phyloP scores from a whole-genome alignment of 1,140 invertebrate genomes.

The Aethina tumida region DNA sequence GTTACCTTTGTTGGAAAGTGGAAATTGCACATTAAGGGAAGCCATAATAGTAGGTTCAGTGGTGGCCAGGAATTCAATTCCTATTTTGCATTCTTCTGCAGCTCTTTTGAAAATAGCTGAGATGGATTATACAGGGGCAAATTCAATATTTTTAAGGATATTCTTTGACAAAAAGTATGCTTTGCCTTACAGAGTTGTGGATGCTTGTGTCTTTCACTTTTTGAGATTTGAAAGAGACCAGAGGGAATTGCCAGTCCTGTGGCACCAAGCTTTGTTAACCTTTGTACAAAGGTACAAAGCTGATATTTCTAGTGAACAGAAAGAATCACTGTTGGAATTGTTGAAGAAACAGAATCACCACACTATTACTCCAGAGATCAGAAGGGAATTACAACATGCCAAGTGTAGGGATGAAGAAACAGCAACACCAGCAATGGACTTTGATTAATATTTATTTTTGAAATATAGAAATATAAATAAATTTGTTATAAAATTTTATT shows the following conservation, averaged over 20 bases:
- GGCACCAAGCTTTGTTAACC: constrained; percentile 91
- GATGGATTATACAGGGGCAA: constrained; percentile 97
- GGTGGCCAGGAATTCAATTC: constrained; percentile 83
- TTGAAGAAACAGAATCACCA: constrained; percentile 68
- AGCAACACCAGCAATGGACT: constrained; percentile 26
- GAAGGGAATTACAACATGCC: constrained; percentile 73
- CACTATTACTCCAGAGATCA: constrained; percentile 74
- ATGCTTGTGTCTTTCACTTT: constrained; percentile 95
- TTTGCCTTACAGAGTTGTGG: constrained; percentile 88
- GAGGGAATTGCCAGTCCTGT: constrained; percentile 83
- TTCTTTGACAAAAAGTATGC: constrained; percentile 98
- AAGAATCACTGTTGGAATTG: constrained; percentile 72
- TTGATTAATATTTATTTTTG: constrained; percentile 15
- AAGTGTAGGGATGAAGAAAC: constrained; percentile 69
- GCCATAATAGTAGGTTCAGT: constrained; percentile 93
- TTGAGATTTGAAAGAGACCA: constrained; percentile 74
- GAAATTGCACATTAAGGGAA: constrained; percentile 89
- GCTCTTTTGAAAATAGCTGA: constrained; percentile 92
- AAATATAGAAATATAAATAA: not conserved
- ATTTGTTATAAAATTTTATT: not conserved
- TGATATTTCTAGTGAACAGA: constrained; percentile 88
- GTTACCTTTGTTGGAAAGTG: constrained; percentile 46
- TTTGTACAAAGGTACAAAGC: constrained; percentile 95
- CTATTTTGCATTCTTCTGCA: constrained; percentile 92
- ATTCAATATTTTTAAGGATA: constrained; percentile 89